Evolutionary conservation across 2,888 invertebrate species (phyloP).

Genomic region (Synanthedon myopaeformis): DNA sequence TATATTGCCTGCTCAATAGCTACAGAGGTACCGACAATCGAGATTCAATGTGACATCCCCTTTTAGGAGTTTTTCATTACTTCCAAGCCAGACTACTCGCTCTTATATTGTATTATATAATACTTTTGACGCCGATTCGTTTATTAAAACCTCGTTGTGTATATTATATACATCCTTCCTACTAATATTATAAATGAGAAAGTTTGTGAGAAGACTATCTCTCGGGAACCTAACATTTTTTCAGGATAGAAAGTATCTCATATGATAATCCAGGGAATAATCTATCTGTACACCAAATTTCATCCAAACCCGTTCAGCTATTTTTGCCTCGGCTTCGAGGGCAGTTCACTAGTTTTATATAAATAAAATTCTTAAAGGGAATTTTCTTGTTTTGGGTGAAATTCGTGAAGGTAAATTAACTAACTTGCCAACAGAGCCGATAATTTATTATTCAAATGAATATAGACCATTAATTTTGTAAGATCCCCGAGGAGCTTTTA

Average conservation of each 20-base stretch:
- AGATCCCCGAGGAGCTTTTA: too few species aligned
- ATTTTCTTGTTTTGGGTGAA: slow-evolving; percentile 5
- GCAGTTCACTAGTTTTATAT: neutral
- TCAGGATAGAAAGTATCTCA: too few species aligned
- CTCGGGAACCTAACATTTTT: too few species aligned
- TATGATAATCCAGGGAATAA: too few species aligned
- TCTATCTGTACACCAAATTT: too few species aligned
- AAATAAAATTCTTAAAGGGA: slow-evolving; percentile 9
- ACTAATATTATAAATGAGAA: too few species aligned
- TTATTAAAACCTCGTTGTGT: slow-evolving; percentile 9
- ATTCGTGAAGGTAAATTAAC: slow-evolving; percentile 4
- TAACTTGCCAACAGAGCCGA: neutral
- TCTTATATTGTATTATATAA: slow-evolving; percentile 11
- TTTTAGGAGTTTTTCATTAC: slow-evolving; percentile 18
- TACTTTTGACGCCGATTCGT: slow-evolving; percentile 11
- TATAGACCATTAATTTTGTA: neutral
- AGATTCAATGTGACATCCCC: slow-evolving; percentile 11
- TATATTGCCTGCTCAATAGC: slow-evolving; percentile 23
- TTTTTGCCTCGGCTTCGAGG: too few species aligned
- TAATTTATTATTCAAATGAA: neutral
- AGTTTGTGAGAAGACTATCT: too few species aligned
- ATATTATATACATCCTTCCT: too few species aligned
- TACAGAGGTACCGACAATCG: slow-evolving; percentile 8
- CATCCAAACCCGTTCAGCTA: too few species aligned
- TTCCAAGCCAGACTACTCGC: slow-evolving; percentile 9